Percentiles rank a stretch among this genome's conserved stretches.
Conservation (phyloP, 2,888 invertebrate genomes). For the Aricia artaxerxes region DNA sequence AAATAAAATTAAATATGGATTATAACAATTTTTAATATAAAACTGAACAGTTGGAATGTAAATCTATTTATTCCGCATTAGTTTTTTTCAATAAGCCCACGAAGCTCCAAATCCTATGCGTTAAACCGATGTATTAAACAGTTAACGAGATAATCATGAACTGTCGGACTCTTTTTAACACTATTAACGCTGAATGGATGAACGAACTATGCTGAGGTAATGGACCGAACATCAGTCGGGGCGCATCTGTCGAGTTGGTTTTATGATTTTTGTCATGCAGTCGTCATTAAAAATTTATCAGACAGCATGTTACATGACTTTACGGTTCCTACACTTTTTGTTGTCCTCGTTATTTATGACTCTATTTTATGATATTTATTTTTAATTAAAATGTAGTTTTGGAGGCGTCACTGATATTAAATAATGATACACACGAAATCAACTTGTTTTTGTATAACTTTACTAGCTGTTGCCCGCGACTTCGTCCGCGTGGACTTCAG, state of each 20-base stretch:
- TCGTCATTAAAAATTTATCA: constrained; percentile 50
- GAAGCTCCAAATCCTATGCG: neutral
- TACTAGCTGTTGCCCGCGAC: neutral
- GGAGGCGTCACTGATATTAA: neutral
- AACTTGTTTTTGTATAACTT: neutral
- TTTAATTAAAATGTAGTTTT: neutral
- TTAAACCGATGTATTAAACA: neutral
- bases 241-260: constrained; percentile 58
- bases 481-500: too few relatives aligned
- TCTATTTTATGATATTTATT: neutral
- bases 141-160: constrained; percentile 31
- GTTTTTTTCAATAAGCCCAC: neutral
- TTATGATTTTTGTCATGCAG: constrained; percentile 43
- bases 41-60: neutral
- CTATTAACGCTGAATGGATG: constrained; percentile 37
- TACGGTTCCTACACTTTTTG: constrained; percentile 23
- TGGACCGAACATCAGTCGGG: constrained; percentile 62
- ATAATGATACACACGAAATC: neutral
- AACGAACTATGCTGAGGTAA: constrained; percentile 51
- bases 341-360: neutral
- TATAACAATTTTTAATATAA: neutral
- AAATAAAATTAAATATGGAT: neutral
- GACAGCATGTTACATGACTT: constrained; percentile 30
- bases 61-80: neutral
- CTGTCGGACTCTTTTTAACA: constrained; percentile 26